These are phyloP conservation scores for Falco novaeseelandiae DNA, from an alignment of 2,797 vertebrate species.

Conservation along the genomic window DNA sequence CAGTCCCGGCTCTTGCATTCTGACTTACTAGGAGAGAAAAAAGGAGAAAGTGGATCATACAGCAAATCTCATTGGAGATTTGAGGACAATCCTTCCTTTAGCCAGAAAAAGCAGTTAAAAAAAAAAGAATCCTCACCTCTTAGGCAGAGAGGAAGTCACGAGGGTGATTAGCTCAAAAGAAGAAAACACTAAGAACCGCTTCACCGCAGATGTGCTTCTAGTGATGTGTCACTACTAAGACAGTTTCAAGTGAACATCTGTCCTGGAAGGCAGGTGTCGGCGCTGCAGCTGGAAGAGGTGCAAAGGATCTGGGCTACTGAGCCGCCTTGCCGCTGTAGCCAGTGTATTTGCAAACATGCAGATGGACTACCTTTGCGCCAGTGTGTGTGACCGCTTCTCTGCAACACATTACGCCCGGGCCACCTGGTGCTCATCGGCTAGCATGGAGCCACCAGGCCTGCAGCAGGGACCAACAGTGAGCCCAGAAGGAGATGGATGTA, in stretches of 20 bases:
- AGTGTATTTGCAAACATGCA: neutral
- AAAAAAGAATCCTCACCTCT: neutral
- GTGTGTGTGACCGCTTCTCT: neutral
- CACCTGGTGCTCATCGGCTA: neutral
- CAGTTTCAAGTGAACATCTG: neutral
- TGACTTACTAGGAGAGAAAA: neutral
- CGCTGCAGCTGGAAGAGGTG: neutral
- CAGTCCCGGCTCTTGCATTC: neutral
- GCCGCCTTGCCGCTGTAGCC: neutral
- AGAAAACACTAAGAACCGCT: neutral
- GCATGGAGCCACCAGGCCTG: neutral
- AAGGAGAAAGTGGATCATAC: neutral
- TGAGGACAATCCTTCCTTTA: neutral
- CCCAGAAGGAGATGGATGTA: neutral
- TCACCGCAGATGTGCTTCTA: neutral
- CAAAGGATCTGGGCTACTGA: neutral
- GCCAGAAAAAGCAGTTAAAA: neutral
- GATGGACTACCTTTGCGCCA: neutral
- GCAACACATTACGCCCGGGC: neutral
- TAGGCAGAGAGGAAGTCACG: accelerated
- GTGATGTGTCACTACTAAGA: neutral
- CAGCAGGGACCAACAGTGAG: neutral
- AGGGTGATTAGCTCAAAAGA: neutral
- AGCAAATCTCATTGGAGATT: neutral
- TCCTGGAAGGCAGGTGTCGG: neutral